A percentile compares a stretch with the other conserved stretches of the same genome.
Evolutionary conservation across 1,140 invertebrate species (phyloP).

Genomic region (Hyles vespertilio): DNA sequence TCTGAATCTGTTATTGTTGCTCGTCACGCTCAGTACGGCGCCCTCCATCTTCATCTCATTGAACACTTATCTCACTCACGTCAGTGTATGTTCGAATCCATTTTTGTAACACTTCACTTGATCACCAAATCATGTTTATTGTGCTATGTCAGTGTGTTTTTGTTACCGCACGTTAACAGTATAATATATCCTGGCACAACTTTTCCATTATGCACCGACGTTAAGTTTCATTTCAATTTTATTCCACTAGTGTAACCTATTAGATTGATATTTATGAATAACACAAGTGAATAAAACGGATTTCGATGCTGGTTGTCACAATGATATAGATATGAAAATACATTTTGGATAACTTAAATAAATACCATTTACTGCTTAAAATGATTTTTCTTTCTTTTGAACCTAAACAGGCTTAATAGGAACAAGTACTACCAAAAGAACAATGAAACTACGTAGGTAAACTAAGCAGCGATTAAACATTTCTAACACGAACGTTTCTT

Average conservation of each 20-base stretch:
- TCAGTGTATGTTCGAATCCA: conserved; percentile 57
- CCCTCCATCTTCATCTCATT: conserved; percentile 61
- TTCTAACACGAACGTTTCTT: conserved; percentile 9
- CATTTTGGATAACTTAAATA: too few relatives aligned
- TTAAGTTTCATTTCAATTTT: too few relatives aligned
- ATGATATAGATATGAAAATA: neutral
- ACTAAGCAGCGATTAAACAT: too few relatives aligned
- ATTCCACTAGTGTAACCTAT: too few relatives aligned
- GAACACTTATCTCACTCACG: neutral
- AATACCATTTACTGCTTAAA: too few relatives aligned
- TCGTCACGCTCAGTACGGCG: conserved; percentile 63
- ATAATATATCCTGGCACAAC: too few relatives aligned
- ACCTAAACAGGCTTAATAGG: too few relatives aligned
- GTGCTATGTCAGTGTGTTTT: neutral
- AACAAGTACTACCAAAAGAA: too few relatives aligned
- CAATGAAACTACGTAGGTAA: too few relatives aligned
- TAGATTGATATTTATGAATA: too few relatives aligned
- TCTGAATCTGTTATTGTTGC: conserved; percentile 59
- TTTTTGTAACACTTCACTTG: conserved; percentile 36
- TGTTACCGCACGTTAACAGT: neutral
- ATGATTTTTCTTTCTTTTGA: too few relatives aligned
- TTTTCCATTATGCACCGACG: too few relatives aligned
- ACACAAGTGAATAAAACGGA: conserved; percentile 13
- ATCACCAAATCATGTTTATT: conserved; percentile 13
- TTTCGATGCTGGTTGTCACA: neutral